Conservation (phyloP, 2,113 vertebrate genomes). For the Melanotaenia duboulayi region DNA sequence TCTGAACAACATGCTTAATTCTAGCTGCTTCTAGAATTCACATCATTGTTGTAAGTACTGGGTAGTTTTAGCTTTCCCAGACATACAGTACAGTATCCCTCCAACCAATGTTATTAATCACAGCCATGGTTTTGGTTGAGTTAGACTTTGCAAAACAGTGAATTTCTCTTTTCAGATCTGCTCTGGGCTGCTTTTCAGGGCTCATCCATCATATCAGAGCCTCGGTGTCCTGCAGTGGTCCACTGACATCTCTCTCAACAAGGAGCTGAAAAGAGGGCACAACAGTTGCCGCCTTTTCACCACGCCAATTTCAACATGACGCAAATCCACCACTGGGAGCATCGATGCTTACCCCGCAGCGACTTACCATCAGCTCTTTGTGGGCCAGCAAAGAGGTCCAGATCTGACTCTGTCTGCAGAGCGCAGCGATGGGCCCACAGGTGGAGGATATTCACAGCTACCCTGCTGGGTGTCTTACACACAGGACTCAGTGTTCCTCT, state of each 20-base stretch:
- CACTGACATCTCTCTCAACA: conserved; percentile 67
- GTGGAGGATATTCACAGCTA: conserved; percentile 29
- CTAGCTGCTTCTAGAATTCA: too few relatives aligned
- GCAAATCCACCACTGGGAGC: conserved; percentile 36
- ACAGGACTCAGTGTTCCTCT: conserved; percentile 71
- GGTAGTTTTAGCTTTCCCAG: conserved; percentile 10
- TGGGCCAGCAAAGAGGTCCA: conserved; percentile 40
- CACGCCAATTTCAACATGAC: conserved; percentile 75
- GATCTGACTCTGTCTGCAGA: conserved; percentile 21
- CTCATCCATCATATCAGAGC: conserved; percentile 69
- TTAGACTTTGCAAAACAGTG: conserved; percentile 36
- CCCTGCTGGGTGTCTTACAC: conserved; percentile 46
- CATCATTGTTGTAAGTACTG: conserved; percentile 1
- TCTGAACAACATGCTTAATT: too few relatives aligned
- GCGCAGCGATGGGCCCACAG: conserved; percentile 8
- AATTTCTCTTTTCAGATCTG: conserved; percentile 56
- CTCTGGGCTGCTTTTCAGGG: conserved; percentile 40
- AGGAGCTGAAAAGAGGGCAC: conserved; percentile 40
- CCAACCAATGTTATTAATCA: conserved; percentile 42
- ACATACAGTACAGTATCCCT: neutral
- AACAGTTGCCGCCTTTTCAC: conserved; percentile 46
- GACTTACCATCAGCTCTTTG: conserved; percentile 70
- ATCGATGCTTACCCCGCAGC: conserved; percentile 37
- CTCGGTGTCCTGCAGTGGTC: conserved; percentile 47
- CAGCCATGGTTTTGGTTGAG: conserved; percentile 21